Evolutionary conservation across 2,113 vertebrate species (phyloP).

Genomic region (Camelus bactrianus): DNA sequence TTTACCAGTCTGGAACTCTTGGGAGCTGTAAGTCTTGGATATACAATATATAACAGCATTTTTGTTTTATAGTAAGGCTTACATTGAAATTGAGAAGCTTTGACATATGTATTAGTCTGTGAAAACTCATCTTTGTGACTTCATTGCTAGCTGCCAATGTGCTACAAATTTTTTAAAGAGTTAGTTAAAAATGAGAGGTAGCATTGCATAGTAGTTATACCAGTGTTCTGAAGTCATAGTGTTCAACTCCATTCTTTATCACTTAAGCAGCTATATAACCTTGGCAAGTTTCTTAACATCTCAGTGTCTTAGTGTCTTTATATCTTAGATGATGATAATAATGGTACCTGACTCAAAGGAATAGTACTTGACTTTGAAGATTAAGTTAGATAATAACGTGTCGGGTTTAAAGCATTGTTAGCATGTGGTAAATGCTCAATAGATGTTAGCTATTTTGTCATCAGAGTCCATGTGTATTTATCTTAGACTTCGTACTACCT

Average conservation of each 20-base stretch:
- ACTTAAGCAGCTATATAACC: neutral
- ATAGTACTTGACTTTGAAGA: constrained; percentile 7
- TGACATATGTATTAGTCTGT: constrained; percentile 33
- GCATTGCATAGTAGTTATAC: neutral
- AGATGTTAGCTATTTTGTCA: constrained; percentile 24
- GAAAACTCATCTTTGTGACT: constrained; percentile 37
- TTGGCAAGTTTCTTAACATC: constrained; percentile 19
- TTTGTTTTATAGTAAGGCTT: constrained; percentile 63
- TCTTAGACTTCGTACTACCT: constrained; percentile 8
- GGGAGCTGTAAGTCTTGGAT: neutral
- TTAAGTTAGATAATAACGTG: neutral
- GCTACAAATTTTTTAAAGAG: neutral
- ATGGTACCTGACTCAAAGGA: neutral
- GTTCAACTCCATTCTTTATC: neutral
- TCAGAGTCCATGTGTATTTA: neutral
- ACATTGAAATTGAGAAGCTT: neutral
- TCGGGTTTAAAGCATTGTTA: neutral
- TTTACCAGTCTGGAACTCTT: neutral
- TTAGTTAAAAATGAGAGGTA: constrained; percentile 23
- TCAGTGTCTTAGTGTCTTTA: neutral
- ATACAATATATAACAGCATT: neutral
- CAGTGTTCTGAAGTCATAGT: constrained; percentile 20
- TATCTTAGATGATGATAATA: constrained; percentile 7
- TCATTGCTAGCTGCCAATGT: constrained; percentile 22
- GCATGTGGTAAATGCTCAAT: neutral